Base-by-base conservation (phyloP, 2,113 vertebrate genomes). In the Philantomba maxwellii region DNA sequence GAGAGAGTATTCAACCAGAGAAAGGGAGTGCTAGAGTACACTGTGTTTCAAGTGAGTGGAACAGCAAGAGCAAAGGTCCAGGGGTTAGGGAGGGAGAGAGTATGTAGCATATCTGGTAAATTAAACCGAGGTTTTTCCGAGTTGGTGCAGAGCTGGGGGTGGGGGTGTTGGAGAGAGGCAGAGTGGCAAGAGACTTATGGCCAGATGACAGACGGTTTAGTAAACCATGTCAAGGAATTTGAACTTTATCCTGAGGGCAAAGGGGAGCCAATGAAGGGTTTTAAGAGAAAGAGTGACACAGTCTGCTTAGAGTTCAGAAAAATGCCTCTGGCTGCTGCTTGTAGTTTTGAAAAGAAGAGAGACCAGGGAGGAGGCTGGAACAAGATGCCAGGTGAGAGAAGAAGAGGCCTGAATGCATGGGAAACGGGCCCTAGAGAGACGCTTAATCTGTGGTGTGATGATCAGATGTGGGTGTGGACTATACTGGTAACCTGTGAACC, bases 221-320 rank as follows among this genome's bases (percentile, higher is more conserved):
- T 58, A 87, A 89, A 87, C 45, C 80, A 13, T 60, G 88, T 97
- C 62, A 70, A 93, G 88, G 73, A 92, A 88, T 73, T 94, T 97
- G 97, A 97, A 89, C 97, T 96, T 97, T 92, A 98, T 89, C 81
- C 94, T 25, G 58, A 97, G 96, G 88, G 88, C 91, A 97, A 96
- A 97, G 83, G 87, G 84, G 84, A 95, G 73, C 62, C 58, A 62
- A 47, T 43, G 64, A 55, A 92, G 91, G 23, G 80, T 92, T 97
- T 96, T 90, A 96, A 98, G 96, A 86, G 87, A 43, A 57, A 95
- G 94, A 90, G 91, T 62, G 53, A 28, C 57, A 47, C 3, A 6
- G 87, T 75, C 62, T 33, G 75, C 64, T 92, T 57, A 33, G 75
- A 82, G 73, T 83, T 60, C 70, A 85, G 60, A 94, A 75, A 81